These are phyloP conservation scores for Gerris lacustris DNA, from an alignment of 2,888 invertebrate genomes.

Conservation along the genomic window DNA sequence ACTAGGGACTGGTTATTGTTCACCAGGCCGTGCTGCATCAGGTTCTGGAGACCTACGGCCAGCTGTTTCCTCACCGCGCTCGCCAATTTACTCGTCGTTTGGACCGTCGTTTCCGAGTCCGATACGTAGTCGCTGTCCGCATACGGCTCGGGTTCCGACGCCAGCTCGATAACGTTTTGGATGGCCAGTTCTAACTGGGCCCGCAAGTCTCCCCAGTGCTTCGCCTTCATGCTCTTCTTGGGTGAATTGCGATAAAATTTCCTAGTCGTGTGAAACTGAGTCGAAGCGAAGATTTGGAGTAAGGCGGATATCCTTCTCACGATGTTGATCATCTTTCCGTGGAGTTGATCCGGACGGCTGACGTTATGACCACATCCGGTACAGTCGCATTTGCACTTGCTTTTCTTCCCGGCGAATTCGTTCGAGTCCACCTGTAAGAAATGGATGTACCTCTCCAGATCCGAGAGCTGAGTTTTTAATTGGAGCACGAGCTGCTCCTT, in stretches of 20 bases:
- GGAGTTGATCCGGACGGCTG: conserved; percentile 31
- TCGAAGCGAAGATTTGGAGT: conserved; percentile 82
- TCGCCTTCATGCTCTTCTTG: conserved; percentile 69
- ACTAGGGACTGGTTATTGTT: conserved; percentile 39
- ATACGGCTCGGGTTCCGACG: conserved; percentile 39
- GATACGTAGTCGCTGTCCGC: conserved; percentile 47
- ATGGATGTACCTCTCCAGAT: conserved; percentile 92
- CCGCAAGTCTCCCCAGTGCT: conserved; percentile 92
- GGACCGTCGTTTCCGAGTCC: conserved; percentile 47
- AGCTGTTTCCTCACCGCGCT: conserved; percentile 83
- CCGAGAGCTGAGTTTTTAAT: conserved; percentile 90
- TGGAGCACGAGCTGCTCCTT: conserved; percentile 93
- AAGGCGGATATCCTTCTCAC: conserved; percentile 79
- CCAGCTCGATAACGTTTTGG: conserved; percentile 48
- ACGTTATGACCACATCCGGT: conserved; percentile 20
- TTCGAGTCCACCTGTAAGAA: conserved; percentile 61
- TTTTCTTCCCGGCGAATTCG: conserved; percentile 14
- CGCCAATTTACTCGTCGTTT: conserved; percentile 55
- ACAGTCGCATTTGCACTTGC: conserved; percentile 23
- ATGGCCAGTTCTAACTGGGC: conserved; percentile 86
- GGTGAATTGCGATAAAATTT: conserved; percentile 63
- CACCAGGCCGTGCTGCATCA: conserved; percentile 86
- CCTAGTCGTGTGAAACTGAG: conserved; percentile 71
- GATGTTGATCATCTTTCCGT: conserved; percentile 53
- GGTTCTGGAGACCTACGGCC: conserved; percentile 75